These are phyloP conservation scores for Nixonia krombeini DNA, from an alignment of 1,140 invertebrate species.

Conservation along the genomic window DNA sequence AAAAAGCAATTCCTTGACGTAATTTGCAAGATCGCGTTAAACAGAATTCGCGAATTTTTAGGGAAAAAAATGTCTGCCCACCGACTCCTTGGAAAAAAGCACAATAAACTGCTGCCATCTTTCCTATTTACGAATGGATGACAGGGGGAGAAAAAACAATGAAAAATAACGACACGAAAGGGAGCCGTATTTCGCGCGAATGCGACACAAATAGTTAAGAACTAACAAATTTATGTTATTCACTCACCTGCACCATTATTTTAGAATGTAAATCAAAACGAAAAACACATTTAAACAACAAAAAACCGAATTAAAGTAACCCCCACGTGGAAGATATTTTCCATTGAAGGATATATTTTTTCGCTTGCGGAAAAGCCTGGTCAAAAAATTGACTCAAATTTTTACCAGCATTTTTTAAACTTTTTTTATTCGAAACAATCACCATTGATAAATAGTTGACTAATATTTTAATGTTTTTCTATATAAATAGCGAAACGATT, in stretches of 20 bases:
- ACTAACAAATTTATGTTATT: conserved; percentile 45
- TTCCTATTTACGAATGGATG: conserved; percentile 73
- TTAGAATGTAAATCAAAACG: conserved; percentile 65
- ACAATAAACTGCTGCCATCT: conserved; percentile 72
- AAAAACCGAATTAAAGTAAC: conserved; percentile 69
- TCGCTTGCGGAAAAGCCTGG: conserved; percentile 66
- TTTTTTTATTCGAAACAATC: conserved; percentile 14
- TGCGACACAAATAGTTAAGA: conserved; percentile 12
- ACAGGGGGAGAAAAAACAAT: conserved; percentile 69
- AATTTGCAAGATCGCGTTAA: conserved; percentile 28
- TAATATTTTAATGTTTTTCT: conserved; percentile 23
- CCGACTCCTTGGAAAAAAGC: conserved; percentile 67
- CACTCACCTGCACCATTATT: conserved; percentile 70
- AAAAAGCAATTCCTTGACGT: conserved; percentile 23
- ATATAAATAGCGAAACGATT: not conserved
- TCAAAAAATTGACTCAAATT: conserved; percentile 57
- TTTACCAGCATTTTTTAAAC: conserved; percentile 35
- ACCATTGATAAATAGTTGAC: conserved; percentile 13
- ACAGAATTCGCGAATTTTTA: conserved; percentile 43
- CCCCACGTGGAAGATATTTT: conserved; percentile 72
- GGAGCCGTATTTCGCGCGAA: conserved; percentile 43
- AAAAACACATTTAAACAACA: conserved; percentile 70
- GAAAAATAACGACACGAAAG: conserved; percentile 65
- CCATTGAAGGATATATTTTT: conserved; percentile 70
- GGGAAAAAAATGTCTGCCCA: conserved; percentile 67